Evolutionary conservation across 92 coral and sea anemone genomes (phyloP), one percentile per base, ranked within the genome.

Genomic region (Zoanthus sansibaricus): DNA sequence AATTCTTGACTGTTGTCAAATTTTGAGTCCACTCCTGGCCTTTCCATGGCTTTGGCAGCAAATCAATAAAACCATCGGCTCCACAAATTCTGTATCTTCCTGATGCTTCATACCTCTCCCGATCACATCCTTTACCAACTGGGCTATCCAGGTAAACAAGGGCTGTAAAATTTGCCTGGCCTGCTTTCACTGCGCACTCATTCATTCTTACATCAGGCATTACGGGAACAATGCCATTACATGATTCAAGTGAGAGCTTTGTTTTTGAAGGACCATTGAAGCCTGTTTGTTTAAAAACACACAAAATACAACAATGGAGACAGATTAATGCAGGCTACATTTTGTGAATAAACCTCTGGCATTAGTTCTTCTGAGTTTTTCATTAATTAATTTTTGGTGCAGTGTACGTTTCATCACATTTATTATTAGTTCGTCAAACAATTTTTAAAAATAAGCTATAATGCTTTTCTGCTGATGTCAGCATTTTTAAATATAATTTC

Each of bases 101-200:
- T 25, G 99, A 97, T 0, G 98, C 98, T 56, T 91, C 95, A 56
- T 92, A 97, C 5, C 88, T 79, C 54, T 95, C 95, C 0, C 99
- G 92, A 83, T 97, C 99, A 84, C 99, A 97, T 20, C 96, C 98
- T 83, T 83, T 93, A 10, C 92, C 94, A 12, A 94, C 88, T 1
- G 37, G 56, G 14, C 94, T 94, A 44, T 87, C 83, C 91, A 97
- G 49, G 44, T 70, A 76, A 56, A 97, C 92, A 31, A 79, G 18
- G 10, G 98, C 98, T 42, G 95, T 85, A 82, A 92, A 92, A 16
- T 92, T 87, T 5, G 95, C 94, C 66, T 91, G 82, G 16, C 87
- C 64, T 17, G 46, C 83, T 75, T 91, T 89, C 72, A 75, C 78
- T 6, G 92, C 89, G 32, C 99, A 97, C 46, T 79, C 82, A 62